These are phyloP conservation scores for Umimayanthus kanabou DNA, from an alignment of 92 coral and sea anemone species.

Conservation along the genomic window DNA sequence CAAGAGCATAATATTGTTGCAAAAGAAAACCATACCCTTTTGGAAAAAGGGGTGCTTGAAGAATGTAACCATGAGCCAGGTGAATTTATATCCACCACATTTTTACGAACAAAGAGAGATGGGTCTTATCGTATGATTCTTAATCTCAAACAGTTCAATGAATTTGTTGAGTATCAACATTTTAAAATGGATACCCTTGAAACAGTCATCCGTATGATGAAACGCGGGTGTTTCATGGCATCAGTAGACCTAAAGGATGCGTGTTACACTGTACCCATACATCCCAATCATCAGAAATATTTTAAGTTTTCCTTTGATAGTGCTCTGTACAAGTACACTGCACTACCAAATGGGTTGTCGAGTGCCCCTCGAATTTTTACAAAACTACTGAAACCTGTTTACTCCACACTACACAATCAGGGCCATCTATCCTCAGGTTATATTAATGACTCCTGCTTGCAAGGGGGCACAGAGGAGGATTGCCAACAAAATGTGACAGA, in stretches of 20 bases:
- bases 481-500: constrained; percentile 44
- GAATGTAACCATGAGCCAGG: neutral
- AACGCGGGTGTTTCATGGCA: neutral
- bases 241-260: constrained; percentile 42
- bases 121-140: neutral
- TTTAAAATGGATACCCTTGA: neutral
- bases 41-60: neutral
- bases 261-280: constrained; percentile 49
- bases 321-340: constrained; percentile 47
- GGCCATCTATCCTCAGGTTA: constrained; percentile 52
- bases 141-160: neutral
- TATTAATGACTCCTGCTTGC: constrained; percentile 60
- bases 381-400: constrained; percentile 55
- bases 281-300: constrained; percentile 49
- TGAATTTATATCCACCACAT: neutral
- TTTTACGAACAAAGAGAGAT: neutral
- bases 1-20: neutral
- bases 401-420: constrained; percentile 52
- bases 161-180: neutral
- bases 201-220: neutral
- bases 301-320: constrained; percentile 55
- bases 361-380: constrained; percentile 62
- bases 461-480: constrained; percentile 49
- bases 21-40: neutral
- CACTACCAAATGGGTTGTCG: constrained; percentile 57